Evolutionary conservation across 2,888 invertebrate genomes (phyloP), one percentile per base, ranked within the genome.

Genomic region (Lithophane leautieri): DNA sequence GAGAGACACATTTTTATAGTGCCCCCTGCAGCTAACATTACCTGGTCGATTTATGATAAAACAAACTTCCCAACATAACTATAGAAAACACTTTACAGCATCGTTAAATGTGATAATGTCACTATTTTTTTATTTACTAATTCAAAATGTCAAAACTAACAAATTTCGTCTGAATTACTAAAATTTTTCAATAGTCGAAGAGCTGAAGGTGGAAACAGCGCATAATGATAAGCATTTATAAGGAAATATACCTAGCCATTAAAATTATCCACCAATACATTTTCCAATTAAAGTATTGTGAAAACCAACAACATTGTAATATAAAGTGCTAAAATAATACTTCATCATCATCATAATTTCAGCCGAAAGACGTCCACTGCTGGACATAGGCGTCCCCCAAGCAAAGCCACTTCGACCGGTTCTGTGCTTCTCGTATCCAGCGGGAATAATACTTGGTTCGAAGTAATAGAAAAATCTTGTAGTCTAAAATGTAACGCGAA

Each of bases 71-170:
- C 77, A 81, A 87, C 81, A 89, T 90, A 87, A 88, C 87, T 84
- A 83, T 87, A 87, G 84, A 89, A 89, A 87, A 88, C 84, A 85
- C 80, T 86, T 90, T 87, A 91, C 72, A 83, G 77, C 85, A 61
- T 84, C 87, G 88, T 91, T 89, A 89, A 90, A 88, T 82, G 86
- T 88, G 85, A 90, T 89, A 89, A 90, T 89, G 85, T 71, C 77
- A 82, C 88, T 78, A 88, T 89, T 89, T 88, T 89, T 89, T 91
- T 91, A 89, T 89, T 88, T 89, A 82, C 40, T 69, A 77, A 82
- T 63, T 50, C 60, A 9, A 89, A 87, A 87, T 81, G 83, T 85
- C 81, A 85, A 74, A 83, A 80, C 58, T 74, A 47, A 81, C 61
- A 56, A 60, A 65, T 73, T 50, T 62, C 40, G 52, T 54, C 4